phyloP scores from a whole-genome alignment of 2,888 invertebrate species.

The Lithophane socia region DNA sequence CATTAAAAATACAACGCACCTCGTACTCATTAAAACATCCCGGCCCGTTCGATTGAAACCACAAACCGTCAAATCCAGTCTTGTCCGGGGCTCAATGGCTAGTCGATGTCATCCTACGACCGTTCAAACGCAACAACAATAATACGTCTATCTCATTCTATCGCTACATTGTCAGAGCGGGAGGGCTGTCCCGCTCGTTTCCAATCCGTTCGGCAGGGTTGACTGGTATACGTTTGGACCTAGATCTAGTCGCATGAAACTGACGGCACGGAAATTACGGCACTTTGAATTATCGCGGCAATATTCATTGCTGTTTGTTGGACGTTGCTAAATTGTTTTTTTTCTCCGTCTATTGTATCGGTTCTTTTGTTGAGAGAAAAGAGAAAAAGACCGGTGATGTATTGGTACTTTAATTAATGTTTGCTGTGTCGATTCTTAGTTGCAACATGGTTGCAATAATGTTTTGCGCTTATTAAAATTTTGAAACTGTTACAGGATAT shows the following conservation, averaged over 20 bases:
- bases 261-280: slow-evolving; percentile 75
- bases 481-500: too few species aligned
- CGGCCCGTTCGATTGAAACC: slow-evolving; percentile 64
- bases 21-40: slow-evolving; percentile 67
- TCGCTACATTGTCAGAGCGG: slow-evolving; percentile 24
- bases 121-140: slow-evolving; percentile 51
- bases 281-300: slow-evolving; percentile 71
- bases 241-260: slow-evolving; percentile 70
- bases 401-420: slow-evolving; percentile 40
- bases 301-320: slow-evolving; percentile 72
- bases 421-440: slow-evolving; percentile 9
- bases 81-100: slow-evolving; percentile 65
- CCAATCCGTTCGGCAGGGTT: slow-evolving; percentile 52
- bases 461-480: not conserved
- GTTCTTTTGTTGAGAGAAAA: slow-evolving; percentile 39
- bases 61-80: slow-evolving; percentile 72
- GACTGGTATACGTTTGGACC: slow-evolving; percentile 65
- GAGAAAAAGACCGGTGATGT: slow-evolving; percentile 18
- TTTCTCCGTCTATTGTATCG: slow-evolving; percentile 33
- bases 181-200: slow-evolving; percentile 42
- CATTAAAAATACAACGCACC: slow-evolving; percentile 46
- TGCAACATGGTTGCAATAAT: not conserved
- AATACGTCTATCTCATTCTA: slow-evolving; percentile 57
- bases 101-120: slow-evolving; percentile 65
- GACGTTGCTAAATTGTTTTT: slow-evolving; percentile 60